Base-by-base conservation (phyloP, 92 coral and sea anemone genomes). In the Heteractis magnifica region DNA sequence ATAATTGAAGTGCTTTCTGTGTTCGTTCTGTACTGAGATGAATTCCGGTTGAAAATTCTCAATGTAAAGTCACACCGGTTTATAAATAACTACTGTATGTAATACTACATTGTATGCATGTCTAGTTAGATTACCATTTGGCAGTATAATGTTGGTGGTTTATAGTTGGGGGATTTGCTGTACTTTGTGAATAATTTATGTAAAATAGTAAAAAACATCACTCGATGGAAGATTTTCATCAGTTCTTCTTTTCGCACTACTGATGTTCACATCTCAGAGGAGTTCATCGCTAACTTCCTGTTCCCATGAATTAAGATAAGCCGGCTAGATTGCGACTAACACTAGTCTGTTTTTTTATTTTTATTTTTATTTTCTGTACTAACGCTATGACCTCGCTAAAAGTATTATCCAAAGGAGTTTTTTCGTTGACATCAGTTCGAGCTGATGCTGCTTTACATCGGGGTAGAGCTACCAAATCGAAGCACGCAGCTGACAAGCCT, bases 371-470 rank as follows among this genome's bases (percentile, higher is more conserved):
- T 34, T 34, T 34, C 44, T 34, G 44, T 23, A 8, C 73, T 26
- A 68, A 11, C 44, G 51, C 48, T 6, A 77, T 78, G 83, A 78
- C 88, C 13, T 85, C 88, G 51, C 79, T 85, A 18, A 85, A 85
- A 50, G 88, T 79, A 5, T 56, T 85, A 18, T 79, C 88, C 0
- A 85, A 78, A 50, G 88, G 88, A 23, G 88, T 85, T 1, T 85
- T 85, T 71, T 77, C 88, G 16, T 51, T 85, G 19, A 85, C 83
- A 23, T 85, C 88, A 8, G 83, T 78, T 19, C 88, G 83, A 21
- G 83, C 83, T 2, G 88, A 85, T 85, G 88, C 88, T 11, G 65
- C 81, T 8, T 68, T 68, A 26, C 73, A 68, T 10, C 73, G 73
- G 20, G 49, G 49, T 20, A 8, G 48, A 20, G 49, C 16, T 26